A percentile compares a stretch with the other conserved stretches of the same genome.
phyloP scores from a whole-genome alignment of 2,797 vertebrate species.

The Telmatherina bonti region DNA sequence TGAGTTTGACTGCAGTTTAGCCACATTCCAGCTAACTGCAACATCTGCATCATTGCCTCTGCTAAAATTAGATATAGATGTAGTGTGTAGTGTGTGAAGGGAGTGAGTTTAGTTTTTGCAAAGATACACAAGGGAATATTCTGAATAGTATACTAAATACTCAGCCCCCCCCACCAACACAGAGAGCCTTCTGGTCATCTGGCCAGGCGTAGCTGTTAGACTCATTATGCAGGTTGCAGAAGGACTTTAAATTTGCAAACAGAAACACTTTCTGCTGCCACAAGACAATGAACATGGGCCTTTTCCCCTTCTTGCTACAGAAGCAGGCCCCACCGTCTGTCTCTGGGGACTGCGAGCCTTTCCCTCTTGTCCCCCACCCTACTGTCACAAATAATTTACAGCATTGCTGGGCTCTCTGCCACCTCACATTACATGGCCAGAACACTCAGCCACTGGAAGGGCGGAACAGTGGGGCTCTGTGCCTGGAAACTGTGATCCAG shows the following conservation, averaged over 20 bases:
- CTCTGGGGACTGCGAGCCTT: slow-evolving; percentile 67
- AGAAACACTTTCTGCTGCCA: slow-evolving; percentile 30
- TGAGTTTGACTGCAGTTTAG: neutral
- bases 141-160: slow-evolving; percentile 70
- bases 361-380: slow-evolving; percentile 71
- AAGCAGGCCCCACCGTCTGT: slow-evolving; percentile 55
- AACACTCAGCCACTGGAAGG: slow-evolving; percentile 71
- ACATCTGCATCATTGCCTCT: neutral
- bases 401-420: slow-evolving; percentile 75
- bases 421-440: slow-evolving; percentile 79
- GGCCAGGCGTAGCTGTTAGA: slow-evolving; percentile 48
- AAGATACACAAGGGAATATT: slow-evolving; percentile 57
- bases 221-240: slow-evolving; percentile 58
- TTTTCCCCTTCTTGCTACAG: slow-evolving; percentile 25
- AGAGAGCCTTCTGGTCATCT: slow-evolving; percentile 55
- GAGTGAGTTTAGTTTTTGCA: slow-evolving; percentile 44
- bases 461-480: slow-evolving; percentile 61
- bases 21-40: neutral
- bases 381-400: slow-evolving; percentile 80
- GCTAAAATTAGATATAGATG: slow-evolving; percentile 11
- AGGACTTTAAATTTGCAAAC: slow-evolving; percentile 48
- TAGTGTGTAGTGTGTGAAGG: slow-evolving; percentile 14
- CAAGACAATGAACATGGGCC: slow-evolving; percentile 22
- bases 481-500: slow-evolving; percentile 73
- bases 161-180: slow-evolving; percentile 31